Conservation (phyloP, 2,113 vertebrate species). For the Passer domesticus region DNA sequence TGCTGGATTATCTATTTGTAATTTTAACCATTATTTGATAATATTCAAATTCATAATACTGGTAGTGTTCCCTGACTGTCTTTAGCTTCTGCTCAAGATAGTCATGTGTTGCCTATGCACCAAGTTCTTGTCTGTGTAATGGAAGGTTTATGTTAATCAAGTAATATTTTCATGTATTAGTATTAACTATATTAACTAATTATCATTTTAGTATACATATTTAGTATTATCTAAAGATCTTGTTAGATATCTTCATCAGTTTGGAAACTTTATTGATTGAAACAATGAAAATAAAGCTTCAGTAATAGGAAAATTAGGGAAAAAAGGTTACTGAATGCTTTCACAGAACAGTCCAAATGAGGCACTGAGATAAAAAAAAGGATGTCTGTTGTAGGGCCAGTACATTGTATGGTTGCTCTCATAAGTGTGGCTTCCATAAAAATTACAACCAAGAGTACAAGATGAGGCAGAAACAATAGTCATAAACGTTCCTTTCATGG, state of each 20-base stretch:
- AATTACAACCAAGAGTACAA: not conserved
- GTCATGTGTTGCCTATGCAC: not conserved
- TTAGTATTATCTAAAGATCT: not conserved
- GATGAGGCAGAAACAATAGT: not conserved
- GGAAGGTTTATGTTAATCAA: not conserved
- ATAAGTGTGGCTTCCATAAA: not conserved
- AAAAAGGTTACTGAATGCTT: rapidly evolving
- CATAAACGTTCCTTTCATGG: not conserved
- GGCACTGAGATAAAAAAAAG: not conserved
- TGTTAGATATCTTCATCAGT: not conserved
- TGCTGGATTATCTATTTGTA: not conserved
- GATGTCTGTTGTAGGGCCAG: not conserved
- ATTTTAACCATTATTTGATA: not conserved
- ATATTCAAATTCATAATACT: not conserved
- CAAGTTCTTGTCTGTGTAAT: not conserved
- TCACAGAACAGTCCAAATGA: not conserved
- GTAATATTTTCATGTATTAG: not conserved
- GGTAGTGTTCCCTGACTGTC: not conserved
- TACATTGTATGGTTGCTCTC: not conserved
- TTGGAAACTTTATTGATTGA: not conserved
- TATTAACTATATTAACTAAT: not conserved
- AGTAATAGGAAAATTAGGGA: not conserved
- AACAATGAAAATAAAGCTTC: not conserved
- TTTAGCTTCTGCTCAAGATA: not conserved
- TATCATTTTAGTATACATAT: not conserved